Conservation (phyloP, 2,797 vertebrate genomes). For the Gymnocypris eckloni region DNA sequence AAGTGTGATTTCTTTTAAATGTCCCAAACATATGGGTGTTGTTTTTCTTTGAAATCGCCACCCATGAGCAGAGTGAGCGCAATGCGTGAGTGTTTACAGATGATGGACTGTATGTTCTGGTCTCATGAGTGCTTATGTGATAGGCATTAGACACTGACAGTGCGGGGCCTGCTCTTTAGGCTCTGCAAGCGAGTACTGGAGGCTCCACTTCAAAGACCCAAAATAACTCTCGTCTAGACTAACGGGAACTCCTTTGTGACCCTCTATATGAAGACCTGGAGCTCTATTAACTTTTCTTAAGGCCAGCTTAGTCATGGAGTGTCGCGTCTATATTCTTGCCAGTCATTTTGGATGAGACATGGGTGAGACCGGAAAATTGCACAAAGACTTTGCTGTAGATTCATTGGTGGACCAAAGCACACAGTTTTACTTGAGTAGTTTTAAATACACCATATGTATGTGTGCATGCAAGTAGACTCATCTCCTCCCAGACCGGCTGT, state of each 20-base stretch:
- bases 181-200: constrained; percentile 57
- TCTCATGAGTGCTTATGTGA: constrained; percentile 67
- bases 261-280: constrained; percentile 25
- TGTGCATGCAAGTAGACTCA: background rate
- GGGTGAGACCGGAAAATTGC: background rate
- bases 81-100: background rate
- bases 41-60: background rate
- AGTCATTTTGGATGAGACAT: background rate
- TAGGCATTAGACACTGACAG: constrained; percentile 61
- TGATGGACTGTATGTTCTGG: constrained; percentile 17
- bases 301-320: background rate
- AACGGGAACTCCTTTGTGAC: constrained; percentile 60
- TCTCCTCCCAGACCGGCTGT: constrained; percentile 40
- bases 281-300: constrained; percentile 17
- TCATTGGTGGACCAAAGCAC: background rate
- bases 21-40: background rate
- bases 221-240: constrained; percentile 66
- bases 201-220: constrained; percentile 62
- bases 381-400: background rate
- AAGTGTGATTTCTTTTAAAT: constrained; percentile 52
- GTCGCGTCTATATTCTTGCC: background rate
- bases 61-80: background rate
- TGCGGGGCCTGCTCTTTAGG: constrained; percentile 62
- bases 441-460: constrained; percentile 1
- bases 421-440: background rate